Base-by-base conservation (phyloP, 2,888 invertebrate species). In the Chymomyza amoena region DNA sequence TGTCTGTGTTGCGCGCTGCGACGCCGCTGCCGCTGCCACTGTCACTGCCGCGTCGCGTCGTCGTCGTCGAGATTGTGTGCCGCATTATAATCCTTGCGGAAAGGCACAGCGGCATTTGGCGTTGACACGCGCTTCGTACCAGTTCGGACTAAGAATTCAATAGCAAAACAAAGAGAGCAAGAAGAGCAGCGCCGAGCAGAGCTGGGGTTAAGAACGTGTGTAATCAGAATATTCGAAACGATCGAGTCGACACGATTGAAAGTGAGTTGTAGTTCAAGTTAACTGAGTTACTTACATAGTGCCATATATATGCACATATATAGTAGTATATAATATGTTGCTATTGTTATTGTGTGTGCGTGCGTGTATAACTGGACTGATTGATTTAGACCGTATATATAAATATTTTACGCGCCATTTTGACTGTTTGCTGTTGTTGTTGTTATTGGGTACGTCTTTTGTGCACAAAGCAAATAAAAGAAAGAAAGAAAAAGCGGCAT, bases 121-220 rank as follows among this genome's bases (percentile, higher is more conserved):
- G 57, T 64, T 64, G 64, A 59, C 57, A 39, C 64, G 56, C 57
- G 64, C 57, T 56, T 57, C 57, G 39, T 18, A 64, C 50, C 64
- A 57, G 64, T 64, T 64, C 64, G 54, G 10, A 15, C 5, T 28
- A 57, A 18, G 25, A 57, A 57, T 57, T 57, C 54, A 54, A 16
- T 9, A 16, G 3, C 39, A 45, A 45, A 13, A 10, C 39, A 45
- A 45, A 45, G 39, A 4, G 9, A 45, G 39, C 32, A 4, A 51
- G 9, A 51, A 1, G 16, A 9, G 32, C 32, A 32, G 32, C 6
- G 32, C 6, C 2, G 7, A 32, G 32, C 25, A 25, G 25, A 7
- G 32, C 32, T 3, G 39, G 9, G 39, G 2, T 25, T 45, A 13
- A 45, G 13, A 45, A 13, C 39, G 39, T 45, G 39, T 45, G 13